Evolutionary conservation across 1,140 invertebrate species (phyloP).

Genomic region (Drosophila tristis): DNA sequence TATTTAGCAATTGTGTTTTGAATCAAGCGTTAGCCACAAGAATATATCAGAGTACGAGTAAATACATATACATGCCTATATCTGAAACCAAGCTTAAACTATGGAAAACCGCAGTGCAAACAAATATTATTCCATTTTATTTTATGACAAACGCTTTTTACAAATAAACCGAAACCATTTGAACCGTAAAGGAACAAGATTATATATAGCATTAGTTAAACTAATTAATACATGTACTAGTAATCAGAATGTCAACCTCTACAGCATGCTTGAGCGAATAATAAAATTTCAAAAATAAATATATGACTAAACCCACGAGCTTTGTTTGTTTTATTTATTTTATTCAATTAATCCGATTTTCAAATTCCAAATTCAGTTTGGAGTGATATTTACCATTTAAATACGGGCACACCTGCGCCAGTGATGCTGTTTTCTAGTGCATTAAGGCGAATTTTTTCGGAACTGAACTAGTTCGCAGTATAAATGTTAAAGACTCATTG

Average conservation of each 20-base stretch:
- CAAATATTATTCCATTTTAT: conserved; percentile 70
- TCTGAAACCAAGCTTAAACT: conserved; percentile 58
- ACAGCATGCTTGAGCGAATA: conserved; percentile 70
- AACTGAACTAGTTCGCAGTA: too few relatives aligned
- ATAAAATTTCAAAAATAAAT: conserved; percentile 65
- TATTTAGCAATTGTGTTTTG: conserved; percentile 64
- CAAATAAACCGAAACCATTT: conserved; percentile 58
- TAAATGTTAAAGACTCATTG: too few relatives aligned
- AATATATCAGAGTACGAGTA: too few relatives aligned
- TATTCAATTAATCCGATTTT: too few relatives aligned
- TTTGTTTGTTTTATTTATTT: too few relatives aligned
- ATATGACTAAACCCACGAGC: conserved; percentile 2
- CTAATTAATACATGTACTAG: conserved; percentile 65
- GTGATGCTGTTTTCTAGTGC: too few relatives aligned
- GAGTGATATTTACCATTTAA: too few relatives aligned
- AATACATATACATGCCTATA: conserved; percentile 40
- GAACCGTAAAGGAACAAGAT: conserved; percentile 56
- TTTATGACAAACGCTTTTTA: conserved; percentile 80
- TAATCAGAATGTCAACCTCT: conserved; percentile 71
- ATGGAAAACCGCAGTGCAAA: conserved; percentile 72
- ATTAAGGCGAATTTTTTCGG: too few relatives aligned
- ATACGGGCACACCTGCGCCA: too few relatives aligned
- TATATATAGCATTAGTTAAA: conserved; percentile 77
- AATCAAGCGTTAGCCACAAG: conserved; percentile 39
- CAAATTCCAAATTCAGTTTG: too few relatives aligned